A percentile compares a stretch with the other conserved stretches of the same genome.
Conservation (phyloP, 1,140 invertebrate genomes). For the Formica selysi region DNA sequence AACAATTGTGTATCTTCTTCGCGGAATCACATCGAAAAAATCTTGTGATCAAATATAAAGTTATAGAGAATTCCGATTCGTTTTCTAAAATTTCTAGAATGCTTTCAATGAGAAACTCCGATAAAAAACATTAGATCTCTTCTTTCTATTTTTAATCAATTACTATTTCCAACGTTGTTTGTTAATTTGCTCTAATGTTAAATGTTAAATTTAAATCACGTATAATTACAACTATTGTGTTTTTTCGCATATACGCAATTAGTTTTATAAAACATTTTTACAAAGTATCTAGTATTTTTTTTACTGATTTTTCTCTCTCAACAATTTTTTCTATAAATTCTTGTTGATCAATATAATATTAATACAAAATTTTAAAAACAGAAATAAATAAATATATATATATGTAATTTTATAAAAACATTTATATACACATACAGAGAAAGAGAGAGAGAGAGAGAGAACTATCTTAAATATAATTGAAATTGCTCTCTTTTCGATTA, state of each 20-base stretch:
- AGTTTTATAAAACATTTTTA: not conserved
- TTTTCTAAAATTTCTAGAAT: constrained; percentile 46
- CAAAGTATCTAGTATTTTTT: too few relatives aligned
- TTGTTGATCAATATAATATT: not conserved
- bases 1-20: constrained; percentile 26
- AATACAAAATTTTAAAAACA: not conserved
- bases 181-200: not conserved
- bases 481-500: not conserved
- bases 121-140: constrained; percentile 45
- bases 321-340: not conserved
- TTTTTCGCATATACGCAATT: not conserved
- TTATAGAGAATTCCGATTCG: constrained; percentile 67
- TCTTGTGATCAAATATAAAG: constrained; percentile 33
- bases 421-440: too few relatives aligned
- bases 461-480: too few relatives aligned
- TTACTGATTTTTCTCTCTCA: not conserved
- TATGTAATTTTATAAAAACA: too few relatives aligned
- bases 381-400: not conserved
- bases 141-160: not conserved
- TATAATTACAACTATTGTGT: not conserved
- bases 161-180: not conserved
- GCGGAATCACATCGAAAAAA: constrained; percentile 46
- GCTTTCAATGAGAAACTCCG: not conserved
- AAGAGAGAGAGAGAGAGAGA: not conserved
- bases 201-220: constrained; percentile 1